phyloP scores from a whole-genome alignment of 2,797 vertebrate species.

The Tenualosa ilisha region DNA sequence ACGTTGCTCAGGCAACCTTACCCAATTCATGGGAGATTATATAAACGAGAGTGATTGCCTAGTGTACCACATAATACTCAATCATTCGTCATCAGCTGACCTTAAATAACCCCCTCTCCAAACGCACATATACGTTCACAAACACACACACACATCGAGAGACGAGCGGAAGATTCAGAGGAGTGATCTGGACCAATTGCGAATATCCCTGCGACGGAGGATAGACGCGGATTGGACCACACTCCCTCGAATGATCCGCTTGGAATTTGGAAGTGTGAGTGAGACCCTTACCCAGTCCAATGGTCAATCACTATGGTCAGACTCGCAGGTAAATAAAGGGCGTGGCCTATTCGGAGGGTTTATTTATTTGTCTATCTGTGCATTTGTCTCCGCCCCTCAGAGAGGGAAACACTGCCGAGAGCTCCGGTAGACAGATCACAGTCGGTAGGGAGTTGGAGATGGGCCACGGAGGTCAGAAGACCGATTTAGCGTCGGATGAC shows the following conservation, averaged over 20 bases:
- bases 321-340: background rate
- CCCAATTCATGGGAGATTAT: background rate
- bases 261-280: constrained; percentile 62
- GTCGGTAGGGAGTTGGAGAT: constrained; percentile 36
- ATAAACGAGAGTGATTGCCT: background rate
- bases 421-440: background rate
- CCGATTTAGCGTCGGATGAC: constrained; percentile 45
- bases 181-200: constrained; percentile 52
- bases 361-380: constrained; percentile 24
- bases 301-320: background rate
- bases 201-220: constrained; percentile 48
- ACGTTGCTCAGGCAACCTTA: too few relatives aligned
- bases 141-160: background rate
- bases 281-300: constrained; percentile 61
- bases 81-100: background rate
- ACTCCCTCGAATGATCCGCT: constrained; percentile 72
- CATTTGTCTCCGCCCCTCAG: background rate
- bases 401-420: background rate
- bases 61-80: too few relatives aligned
- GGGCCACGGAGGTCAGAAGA: constrained; percentile 57
- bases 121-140: background rate
- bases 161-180: constrained; percentile 22
- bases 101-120: background rate
- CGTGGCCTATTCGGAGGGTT: constrained; percentile 24
- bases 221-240: constrained; percentile 69